Evolutionary conservation across 2,888 invertebrate species (phyloP).

Genomic region (Temnothorax unifasciatus): DNA sequence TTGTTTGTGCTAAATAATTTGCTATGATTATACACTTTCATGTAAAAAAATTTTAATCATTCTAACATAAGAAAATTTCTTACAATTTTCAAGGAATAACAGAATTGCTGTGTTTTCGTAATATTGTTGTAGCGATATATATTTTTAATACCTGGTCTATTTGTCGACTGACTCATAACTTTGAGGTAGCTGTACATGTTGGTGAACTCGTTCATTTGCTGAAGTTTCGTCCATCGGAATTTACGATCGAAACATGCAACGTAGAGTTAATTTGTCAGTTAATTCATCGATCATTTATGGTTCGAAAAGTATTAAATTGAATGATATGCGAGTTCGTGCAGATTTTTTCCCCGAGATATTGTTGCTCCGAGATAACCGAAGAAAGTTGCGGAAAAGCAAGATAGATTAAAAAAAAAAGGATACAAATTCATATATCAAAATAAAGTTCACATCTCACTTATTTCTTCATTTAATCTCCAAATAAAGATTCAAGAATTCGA

Average conservation of each 20-base stretch:
- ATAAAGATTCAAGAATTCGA: not conserved
- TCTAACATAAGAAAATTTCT: not conserved
- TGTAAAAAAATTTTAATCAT: not conserved
- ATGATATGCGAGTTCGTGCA: not conserved
- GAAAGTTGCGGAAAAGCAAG: slow-evolving; percentile 5
- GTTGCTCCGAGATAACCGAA: not conserved
- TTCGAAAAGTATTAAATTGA: slow-evolving; percentile 15
- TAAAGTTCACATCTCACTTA: not conserved
- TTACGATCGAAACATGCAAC: slow-evolving; percentile 79
- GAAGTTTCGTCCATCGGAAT: slow-evolving; percentile 80
- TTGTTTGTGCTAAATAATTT: not conserved
- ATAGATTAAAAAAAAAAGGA: not conserved
- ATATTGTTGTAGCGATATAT: not conserved
- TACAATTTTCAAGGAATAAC: not conserved
- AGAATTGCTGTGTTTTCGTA: not conserved
- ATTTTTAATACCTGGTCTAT: slow-evolving; percentile 66
- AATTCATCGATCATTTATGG: slow-evolving; percentile 58
- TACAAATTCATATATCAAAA: not conserved
- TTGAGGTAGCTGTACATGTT: slow-evolving; percentile 95
- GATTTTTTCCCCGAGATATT: slow-evolving; percentile 14
- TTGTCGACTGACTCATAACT: slow-evolving; percentile 89
- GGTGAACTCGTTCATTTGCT: slow-evolving; percentile 95
- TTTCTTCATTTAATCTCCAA: not conserved
- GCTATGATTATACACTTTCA: not conserved
- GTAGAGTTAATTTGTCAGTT: slow-evolving; percentile 72